Evolutionary conservation across 2,888 invertebrate genomes (phyloP).

Genomic region (Catocala nupta): DNA sequence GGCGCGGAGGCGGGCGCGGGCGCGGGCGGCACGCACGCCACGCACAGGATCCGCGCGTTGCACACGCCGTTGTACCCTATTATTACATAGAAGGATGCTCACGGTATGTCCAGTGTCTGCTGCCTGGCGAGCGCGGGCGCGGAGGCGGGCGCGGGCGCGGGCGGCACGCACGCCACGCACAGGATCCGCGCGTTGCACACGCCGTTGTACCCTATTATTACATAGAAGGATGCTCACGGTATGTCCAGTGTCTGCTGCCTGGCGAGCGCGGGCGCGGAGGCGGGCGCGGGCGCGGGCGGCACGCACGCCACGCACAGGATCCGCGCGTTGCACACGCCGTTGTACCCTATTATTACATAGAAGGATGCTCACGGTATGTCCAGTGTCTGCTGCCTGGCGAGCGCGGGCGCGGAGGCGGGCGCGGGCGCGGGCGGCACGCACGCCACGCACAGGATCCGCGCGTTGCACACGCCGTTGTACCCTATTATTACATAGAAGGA

Average conservation of each 20-base stretch:
- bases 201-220: slow-evolving; percentile 91
- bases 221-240: slow-evolving; percentile 65
- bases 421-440: slow-evolving; percentile 93
- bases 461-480: slow-evolving; percentile 98
- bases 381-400: slow-evolving; percentile 69
- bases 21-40: slow-evolving; percentile 95
- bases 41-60: slow-evolving; percentile 97
- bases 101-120: slow-evolving; percentile 80
- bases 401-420: too few relatives aligned
- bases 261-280: slow-evolving; percentile 73
- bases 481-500: slow-evolving; percentile 8
- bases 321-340: slow-evolving; percentile 97
- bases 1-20: too few relatives aligned
- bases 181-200: slow-evolving; percentile 98
- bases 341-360: slow-evolving; percentile 73
- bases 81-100: slow-evolving; percentile 40
- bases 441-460: slow-evolving; percentile 96
- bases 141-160: slow-evolving; percentile 88
- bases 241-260: slow-evolving; percentile 75
- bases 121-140: slow-evolving; percentile 71
- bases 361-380: slow-evolving; percentile 75
- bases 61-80: slow-evolving; percentile 98
- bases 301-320: slow-evolving; percentile 97
- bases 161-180: slow-evolving; percentile 97
- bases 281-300: slow-evolving; percentile 90